Conservation (phyloP, 2,797 vertebrate species). For the Cuculus canorus region DNA sequence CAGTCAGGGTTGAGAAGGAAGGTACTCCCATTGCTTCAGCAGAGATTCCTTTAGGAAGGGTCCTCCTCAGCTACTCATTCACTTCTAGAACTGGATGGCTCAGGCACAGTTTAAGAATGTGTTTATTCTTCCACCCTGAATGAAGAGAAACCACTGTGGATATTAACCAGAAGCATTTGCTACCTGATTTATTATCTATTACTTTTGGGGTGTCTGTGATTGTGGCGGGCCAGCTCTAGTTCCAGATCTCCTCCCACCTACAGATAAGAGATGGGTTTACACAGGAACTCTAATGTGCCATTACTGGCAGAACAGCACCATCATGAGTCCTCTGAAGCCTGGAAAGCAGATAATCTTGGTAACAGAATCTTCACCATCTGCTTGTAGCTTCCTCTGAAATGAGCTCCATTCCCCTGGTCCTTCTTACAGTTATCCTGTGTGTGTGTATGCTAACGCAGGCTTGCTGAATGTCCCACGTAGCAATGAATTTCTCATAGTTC, state of each 20-base stretch:
- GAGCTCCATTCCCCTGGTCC: background rate
- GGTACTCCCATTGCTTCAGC: background rate
- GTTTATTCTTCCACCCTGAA: background rate
- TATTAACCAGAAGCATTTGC: background rate
- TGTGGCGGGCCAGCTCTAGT: background rate
- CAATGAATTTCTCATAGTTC: background rate
- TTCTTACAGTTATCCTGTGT: background rate
- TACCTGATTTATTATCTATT: background rate
- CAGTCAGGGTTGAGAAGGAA: background rate
- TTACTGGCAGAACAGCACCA: background rate
- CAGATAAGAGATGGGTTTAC: background rate
- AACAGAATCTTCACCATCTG: background rate
- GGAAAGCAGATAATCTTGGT: constrained; percentile 1
- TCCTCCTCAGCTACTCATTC: background rate
- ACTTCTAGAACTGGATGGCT: background rate
- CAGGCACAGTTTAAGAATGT: background rate
- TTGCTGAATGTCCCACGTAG: background rate
- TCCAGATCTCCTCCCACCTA: background rate
- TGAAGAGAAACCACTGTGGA: background rate
- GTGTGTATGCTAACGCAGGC: background rate
- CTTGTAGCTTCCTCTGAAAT: background rate
- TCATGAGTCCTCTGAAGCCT: constrained; percentile 20
- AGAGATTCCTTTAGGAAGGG: constrained; percentile 11
- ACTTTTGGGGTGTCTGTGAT: background rate
- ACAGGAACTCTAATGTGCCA: background rate